A percentile compares a stretch with the other conserved stretches of the same genome.
Evolutionary conservation across 2,797 vertebrate genomes (phyloP).

Genomic region (Todus mexicanus): DNA sequence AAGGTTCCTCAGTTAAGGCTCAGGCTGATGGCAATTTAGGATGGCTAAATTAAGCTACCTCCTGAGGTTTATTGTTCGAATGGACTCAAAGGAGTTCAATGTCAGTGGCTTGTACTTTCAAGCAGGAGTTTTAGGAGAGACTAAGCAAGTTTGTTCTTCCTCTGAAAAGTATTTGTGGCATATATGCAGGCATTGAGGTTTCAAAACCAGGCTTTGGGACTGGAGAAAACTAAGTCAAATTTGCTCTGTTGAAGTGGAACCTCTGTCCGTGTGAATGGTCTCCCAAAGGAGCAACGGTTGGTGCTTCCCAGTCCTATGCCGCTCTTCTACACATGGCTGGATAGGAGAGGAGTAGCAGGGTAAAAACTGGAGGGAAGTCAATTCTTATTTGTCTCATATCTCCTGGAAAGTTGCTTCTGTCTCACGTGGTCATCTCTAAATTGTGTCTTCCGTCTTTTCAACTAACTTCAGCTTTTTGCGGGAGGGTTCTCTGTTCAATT

Average conservation of each 20-base stretch:
- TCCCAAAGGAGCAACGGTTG: background rate
- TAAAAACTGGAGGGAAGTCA: background rate
- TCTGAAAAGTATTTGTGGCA: background rate
- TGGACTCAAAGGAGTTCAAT: background rate
- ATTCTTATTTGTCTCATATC: background rate
- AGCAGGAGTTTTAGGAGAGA: background rate
- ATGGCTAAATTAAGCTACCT: background rate
- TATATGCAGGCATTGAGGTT: background rate
- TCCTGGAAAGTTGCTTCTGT: background rate
- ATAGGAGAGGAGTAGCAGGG: background rate
- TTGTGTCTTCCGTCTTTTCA: background rate
- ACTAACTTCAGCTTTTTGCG: background rate
- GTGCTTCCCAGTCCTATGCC: background rate
- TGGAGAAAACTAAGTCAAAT: background rate
- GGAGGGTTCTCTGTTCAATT: background rate
- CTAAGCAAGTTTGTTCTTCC: background rate
- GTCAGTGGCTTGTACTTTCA: background rate
- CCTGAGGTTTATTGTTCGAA: background rate
- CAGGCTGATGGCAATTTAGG: background rate
- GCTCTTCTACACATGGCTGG: accelerated
- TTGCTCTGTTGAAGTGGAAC: background rate
- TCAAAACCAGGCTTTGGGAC: background rate
- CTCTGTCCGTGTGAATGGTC: background rate
- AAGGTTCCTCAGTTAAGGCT: background rate
- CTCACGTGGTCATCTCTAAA: background rate